Evolutionary conservation across 2,797 vertebrate genomes (phyloP).

Genomic region (Chanos chanos): DNA sequence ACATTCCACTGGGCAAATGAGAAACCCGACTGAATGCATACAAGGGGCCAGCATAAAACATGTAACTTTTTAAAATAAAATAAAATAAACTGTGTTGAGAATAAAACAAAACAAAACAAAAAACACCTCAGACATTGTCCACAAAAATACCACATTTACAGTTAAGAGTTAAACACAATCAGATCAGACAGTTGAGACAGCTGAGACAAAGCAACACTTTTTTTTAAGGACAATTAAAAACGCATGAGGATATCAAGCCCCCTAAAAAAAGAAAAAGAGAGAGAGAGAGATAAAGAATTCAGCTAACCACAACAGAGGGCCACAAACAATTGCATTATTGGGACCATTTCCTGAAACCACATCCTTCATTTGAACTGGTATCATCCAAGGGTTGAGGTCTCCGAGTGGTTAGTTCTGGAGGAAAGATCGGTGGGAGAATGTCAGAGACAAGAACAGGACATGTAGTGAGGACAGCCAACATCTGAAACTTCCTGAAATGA

Average conservation of each 20-base stretch:
- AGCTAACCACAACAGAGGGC: constrained; percentile 42
- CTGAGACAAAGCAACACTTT: background rate
- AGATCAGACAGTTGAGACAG: no score
- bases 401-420: constrained; percentile 35
- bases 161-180: no score
- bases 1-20: constrained; percentile 3
- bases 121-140: no score
- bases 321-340: constrained; percentile 72
- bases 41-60: background rate
- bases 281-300: background rate
- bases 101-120: no score
- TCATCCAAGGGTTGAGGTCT: constrained; percentile 70
- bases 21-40: constrained; percentile 1
- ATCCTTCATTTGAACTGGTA: constrained; percentile 76
- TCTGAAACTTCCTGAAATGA: constrained; percentile 6
- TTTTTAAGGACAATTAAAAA: constrained; percentile 34
- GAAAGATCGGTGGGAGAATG: constrained; percentile 30
- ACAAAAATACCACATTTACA: no score
- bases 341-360: constrained; percentile 75
- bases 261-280: background rate
- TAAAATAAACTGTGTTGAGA: no score
- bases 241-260: constrained; percentile 17
- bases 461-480: background rate
- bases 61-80: no score
- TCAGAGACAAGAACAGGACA: constrained; percentile 1